A percentile compares a stretch with the other conserved stretches of the same genome.
Conservation (phyloP, 2,797 vertebrate species). For the Parauchenoglanis ngamensis region DNA sequence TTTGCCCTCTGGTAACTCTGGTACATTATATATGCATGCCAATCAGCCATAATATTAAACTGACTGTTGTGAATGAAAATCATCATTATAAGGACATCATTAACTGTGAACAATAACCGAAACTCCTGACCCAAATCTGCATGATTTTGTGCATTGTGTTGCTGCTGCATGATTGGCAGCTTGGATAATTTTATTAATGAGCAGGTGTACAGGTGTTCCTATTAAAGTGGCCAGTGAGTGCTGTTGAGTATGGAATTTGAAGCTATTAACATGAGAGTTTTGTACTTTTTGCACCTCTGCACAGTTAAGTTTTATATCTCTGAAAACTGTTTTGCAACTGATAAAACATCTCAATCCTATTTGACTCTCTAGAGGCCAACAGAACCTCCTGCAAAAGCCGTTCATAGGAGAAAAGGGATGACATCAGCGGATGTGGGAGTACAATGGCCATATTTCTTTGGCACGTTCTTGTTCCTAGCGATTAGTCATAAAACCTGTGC, state of each 20-base stretch:
- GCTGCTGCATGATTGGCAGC: not conserved
- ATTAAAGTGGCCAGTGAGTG: not conserved
- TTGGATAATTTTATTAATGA: not conserved
- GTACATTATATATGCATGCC: too few species aligned
- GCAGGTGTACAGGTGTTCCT: not conserved
- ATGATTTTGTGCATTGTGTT: not conserved
- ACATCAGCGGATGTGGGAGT: slow-evolving; percentile 11
- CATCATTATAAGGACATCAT: too few species aligned
- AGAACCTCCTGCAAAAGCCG: not conserved
- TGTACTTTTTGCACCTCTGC: not conserved
- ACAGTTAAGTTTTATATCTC: not conserved
- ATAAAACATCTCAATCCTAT: not conserved
- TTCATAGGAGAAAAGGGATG: not conserved
- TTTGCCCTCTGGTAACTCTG: too few species aligned
- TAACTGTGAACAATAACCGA: not conserved
- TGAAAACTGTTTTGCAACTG: not conserved
- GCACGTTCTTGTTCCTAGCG: not conserved
- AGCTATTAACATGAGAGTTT: not conserved
- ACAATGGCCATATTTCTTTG: not conserved
- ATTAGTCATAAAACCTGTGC: slow-evolving; percentile 9
- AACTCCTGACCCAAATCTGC: not conserved
- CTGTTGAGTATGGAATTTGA: not conserved
- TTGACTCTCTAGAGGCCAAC: not conserved
- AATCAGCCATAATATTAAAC: too few species aligned
- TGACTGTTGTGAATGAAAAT: too few species aligned